These are phyloP conservation scores for rabbit (Oryctolagus cuniculus) DNA, from an alignment of 2,113 vertebrate species.

Conservation along the genomic window mOryCun1.1 NC_091453.1:103871501-103872000, in stretches of 20 bases:
- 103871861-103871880: conserved; percentile 33
- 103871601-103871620: conserved; percentile 35
- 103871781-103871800: not conserved
- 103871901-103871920: conserved; percentile 10
- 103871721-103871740: conserved; percentile 54
- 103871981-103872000: conserved; percentile 31
- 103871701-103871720: conserved; percentile 55
- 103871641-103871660: conserved; percentile 66
- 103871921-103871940: not conserved
- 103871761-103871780: conserved; percentile 56
- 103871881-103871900: not conserved
- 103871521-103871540: conserved; percentile 57
- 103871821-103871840: conserved; percentile 24
- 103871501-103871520: conserved; percentile 52
- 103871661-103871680: conserved; percentile 56
- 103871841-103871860: conserved; percentile 18
- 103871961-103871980: conserved; percentile 9
- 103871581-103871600: conserved; percentile 30
- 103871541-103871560: conserved; percentile 45
- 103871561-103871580: conserved; percentile 41
- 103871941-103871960: not conserved
- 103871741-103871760: conserved; percentile 53
- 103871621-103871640: conserved; percentile 64
- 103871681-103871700: conserved; percentile 57
- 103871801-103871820: conserved; percentile 30